Percentiles rank a stretch among this genome's conserved stretches.
Conservation (phyloP, 2,797 vertebrate genomes). For the Mormyrus hasselquistii region DNA sequence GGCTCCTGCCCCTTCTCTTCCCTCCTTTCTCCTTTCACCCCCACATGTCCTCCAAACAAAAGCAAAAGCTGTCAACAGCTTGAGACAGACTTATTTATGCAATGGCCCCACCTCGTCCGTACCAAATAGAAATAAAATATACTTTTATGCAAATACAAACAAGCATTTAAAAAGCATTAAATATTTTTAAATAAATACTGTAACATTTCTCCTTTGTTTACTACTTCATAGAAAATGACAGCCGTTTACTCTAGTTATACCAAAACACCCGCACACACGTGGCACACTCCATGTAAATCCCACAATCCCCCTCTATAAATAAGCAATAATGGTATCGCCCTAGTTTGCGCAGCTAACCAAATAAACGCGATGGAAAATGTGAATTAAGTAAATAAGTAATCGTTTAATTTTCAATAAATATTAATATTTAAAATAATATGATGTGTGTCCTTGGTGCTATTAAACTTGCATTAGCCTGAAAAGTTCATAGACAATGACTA, state of each 20-base stretch:
- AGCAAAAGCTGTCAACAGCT: neutral
- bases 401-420: neutral
- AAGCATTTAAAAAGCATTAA: neutral
- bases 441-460: neutral
- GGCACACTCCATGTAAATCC: neutral
- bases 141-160: neutral
- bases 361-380: neutral
- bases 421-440: neutral
- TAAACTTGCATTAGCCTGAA: neutral
- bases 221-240: neutral
- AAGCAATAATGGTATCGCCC: neutral
- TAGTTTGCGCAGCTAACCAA: neutral
- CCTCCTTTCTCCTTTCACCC: neutral
- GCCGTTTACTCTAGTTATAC: neutral
- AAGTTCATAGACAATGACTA: neutral
- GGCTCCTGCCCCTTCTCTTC: neutral
- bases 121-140: neutral
- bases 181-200: neutral
- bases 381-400: neutral
- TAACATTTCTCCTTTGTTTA: neutral
- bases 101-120: neutral
- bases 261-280: neutral
- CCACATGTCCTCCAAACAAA: conserved; percentile 3
- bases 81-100: neutral
- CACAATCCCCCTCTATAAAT: neutral